Percentiles rank a stretch among this genome's conserved stretches.
These are phyloP conservation scores for Habrosyne pyritoides DNA, from an alignment of 2,888 invertebrate species.

Conservation along the genomic window DNA sequence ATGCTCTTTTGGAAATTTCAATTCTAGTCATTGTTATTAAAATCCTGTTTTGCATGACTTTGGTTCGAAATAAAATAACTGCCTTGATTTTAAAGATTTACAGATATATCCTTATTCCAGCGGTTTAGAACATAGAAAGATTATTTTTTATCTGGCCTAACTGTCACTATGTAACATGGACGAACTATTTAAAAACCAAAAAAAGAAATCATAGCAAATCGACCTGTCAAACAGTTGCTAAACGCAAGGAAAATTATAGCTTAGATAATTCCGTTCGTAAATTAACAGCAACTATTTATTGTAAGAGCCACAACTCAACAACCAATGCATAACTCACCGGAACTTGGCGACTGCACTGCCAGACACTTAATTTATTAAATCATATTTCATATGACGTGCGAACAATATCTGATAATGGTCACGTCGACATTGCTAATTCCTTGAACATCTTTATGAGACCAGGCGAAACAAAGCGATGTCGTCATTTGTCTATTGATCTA, in stretches of 20 bases:
- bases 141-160: no score
- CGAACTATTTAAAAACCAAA: background rate
- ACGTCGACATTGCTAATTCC: constrained; percentile 14
- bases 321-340: background rate
- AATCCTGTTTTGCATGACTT: constrained; percentile 2
- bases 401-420: background rate
- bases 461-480: constrained; percentile 12
- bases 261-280: background rate
- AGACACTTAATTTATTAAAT: background rate
- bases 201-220: no score
- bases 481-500: constrained; percentile 22
- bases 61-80: background rate
- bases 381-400: background rate
- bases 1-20: constrained; percentile 27
- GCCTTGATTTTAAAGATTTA: background rate
- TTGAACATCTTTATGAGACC: constrained; percentile 12
- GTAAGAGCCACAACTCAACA: background rate
- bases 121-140: background rate
- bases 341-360: background rate
- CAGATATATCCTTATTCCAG: background rate
- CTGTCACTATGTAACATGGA: no score
- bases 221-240: no score
- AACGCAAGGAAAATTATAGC: background rate
- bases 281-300: background rate
- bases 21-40: constrained; percentile 19